Evolutionary conservation across 1,140 invertebrate species (phyloP), one percentile per base, ranked within the genome.

Genomic region (Anthonomus grandis): DNA sequence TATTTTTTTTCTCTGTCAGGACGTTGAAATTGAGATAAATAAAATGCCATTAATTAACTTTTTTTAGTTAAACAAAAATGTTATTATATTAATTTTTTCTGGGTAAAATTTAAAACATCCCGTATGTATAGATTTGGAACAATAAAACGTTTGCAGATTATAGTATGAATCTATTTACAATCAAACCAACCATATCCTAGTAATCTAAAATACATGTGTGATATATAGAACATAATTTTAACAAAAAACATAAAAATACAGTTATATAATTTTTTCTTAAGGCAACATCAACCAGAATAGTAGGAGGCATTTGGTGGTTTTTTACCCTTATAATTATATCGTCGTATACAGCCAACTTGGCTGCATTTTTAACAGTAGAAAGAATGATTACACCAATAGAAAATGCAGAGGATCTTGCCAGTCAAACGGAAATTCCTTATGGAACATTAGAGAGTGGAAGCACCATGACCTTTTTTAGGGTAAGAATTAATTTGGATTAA

Each of bases 291-390:
- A 89, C 86, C 1, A 70, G 87, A 23, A 84, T 90, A 39, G 84
- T 89, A 1, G 85, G 86, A 25, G 84, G 86, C 5, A 88, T 89
- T 51, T 93, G 90, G 90, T 93, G 90, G 90, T 91, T 93, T 64
- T 93, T 93, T 70, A 91, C 90, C 0, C 76, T 93, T 1, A 91
- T 93, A 49, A 89, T 93, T 45, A 90, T 93, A 34, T 89, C 89
- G 0, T 92, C 91, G 0, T 94, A 94, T 70, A 94, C 91, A 0
- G 91, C 91, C 6, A 93, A 93, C 74, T 73, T 93, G 46, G 90
- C 90, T 0, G 91, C 91, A 4, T 93, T 94, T 69, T 76, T 94
- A 0, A 94, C 91, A 0, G 89, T 93, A 1, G 89, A 90, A 73
- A 77, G 87, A 59, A 90, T 90, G 88, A 87, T 87, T 22, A 89